A percentile compares a stretch with the other conserved stretches of the same genome.
phyloP scores from a whole-genome alignment of 1,140 invertebrate genomes.

The Trypoxylus dichotomus region DNA sequence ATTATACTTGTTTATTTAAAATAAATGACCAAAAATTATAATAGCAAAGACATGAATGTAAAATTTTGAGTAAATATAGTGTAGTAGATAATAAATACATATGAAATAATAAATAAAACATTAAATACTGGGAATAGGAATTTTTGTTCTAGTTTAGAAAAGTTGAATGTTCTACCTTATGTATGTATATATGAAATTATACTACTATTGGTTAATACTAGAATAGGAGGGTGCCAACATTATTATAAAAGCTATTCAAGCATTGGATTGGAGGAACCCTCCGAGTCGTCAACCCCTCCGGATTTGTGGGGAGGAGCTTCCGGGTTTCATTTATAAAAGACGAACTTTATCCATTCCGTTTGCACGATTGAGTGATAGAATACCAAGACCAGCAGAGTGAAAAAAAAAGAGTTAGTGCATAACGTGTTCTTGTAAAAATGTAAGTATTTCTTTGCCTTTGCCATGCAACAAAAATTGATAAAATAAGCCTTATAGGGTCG shows the following conservation, averaged over 20 bases:
- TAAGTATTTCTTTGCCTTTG: neutral
- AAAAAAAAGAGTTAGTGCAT: neutral
- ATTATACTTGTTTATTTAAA: too few relatives aligned
- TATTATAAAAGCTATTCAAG: slow-evolving; percentile 8
- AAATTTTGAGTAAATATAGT: too few relatives aligned
- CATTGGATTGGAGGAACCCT: neutral
- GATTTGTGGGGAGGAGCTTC: neutral
- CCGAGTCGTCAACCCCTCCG: neutral
- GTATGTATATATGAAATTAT: slow-evolving; percentile 9
- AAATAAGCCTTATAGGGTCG: neutral
- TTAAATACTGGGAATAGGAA: neutral
- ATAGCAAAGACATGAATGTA: too few relatives aligned
- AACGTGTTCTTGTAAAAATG: neutral
- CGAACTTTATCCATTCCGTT: slow-evolving; percentile 24
- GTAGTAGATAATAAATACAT: too few relatives aligned
- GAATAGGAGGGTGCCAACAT: slow-evolving; percentile 3
- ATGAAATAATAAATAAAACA: neutral
- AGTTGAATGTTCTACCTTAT: neutral
- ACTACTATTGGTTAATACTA: slow-evolving; percentile 7
- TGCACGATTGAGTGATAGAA: neutral
- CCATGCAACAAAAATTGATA: neutral
- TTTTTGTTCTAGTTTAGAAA: neutral
- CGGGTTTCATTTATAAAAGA: slow-evolving; percentile 3
- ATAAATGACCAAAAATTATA: too few relatives aligned
- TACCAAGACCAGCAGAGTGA: neutral